A percentile compares a stretch with the other conserved stretches of the same genome.
These are phyloP conservation scores for Xiphophorus couchianus DNA, from an alignment of 2,113 vertebrate genomes.

Conservation along the genomic window DNA sequence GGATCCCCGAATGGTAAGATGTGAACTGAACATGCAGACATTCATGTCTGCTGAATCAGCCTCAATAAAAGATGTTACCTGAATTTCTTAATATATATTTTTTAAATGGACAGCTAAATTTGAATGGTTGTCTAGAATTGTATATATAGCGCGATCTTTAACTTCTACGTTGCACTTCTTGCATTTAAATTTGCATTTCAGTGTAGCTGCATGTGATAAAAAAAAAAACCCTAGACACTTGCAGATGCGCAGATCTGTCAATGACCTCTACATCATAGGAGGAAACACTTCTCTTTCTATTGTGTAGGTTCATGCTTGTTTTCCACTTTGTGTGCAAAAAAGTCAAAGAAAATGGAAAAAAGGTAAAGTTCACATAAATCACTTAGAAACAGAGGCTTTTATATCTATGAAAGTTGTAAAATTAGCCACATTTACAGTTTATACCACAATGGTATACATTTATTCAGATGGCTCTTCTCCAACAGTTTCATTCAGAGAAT, in stretches of 20 bases:
- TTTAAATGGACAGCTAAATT: background rate
- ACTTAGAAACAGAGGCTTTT: background rate
- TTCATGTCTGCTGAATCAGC: constrained; percentile 14
- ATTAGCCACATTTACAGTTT: background rate
- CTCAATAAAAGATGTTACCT: background rate
- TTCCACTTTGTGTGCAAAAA: constrained; percentile 1
- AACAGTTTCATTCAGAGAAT: background rate
- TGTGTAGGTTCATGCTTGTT: constrained; percentile 9
- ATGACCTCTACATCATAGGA: constrained; percentile 33
- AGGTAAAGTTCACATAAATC: background rate
- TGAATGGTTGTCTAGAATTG: background rate
- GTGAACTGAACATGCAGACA: constrained; percentile 36
- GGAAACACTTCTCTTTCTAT: constrained; percentile 1
- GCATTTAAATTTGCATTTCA: background rate
- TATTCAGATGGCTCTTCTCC: background rate
- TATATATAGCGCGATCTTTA: background rate
- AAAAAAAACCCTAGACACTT: constrained; percentile 1
- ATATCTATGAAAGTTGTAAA: background rate
- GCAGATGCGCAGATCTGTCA: constrained; percentile 22
- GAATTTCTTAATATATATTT: no score
- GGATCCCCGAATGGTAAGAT: constrained; percentile 33
- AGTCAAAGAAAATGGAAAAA: background rate
- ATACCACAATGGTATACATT: background rate
- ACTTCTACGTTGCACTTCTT: constrained; percentile 11
- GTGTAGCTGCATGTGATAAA: background rate